These are phyloP conservation scores for Xanthostigma xanthostigma DNA, from an alignment of 2,888 invertebrate species.

Conservation along the genomic window DNA sequence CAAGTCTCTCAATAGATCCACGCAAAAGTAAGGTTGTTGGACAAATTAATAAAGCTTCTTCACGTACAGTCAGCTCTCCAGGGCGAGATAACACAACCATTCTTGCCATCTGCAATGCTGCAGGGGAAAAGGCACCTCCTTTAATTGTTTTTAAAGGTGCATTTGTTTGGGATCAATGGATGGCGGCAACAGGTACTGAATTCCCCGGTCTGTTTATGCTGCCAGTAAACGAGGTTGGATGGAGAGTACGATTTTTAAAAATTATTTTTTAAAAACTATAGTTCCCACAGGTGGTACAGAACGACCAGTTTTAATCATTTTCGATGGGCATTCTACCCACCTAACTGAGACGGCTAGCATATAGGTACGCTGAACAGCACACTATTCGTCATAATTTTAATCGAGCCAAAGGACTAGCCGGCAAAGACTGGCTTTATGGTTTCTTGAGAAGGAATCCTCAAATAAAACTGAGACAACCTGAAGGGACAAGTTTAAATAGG, in stretches of 20 bases:
- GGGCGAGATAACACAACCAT: slow-evolving; percentile 10
- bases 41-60: slow-evolving; percentile 7
- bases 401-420: slow-evolving; percentile 13
- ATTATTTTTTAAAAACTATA: slow-evolving; percentile 18
- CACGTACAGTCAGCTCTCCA: slow-evolving; percentile 6
- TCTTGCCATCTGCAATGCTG: slow-evolving; percentile 7
- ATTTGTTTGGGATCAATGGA: too few species aligned
- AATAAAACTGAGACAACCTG: slow-evolving; percentile 5
- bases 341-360: slow-evolving; percentile 14
- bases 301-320: slow-evolving; percentile 19
- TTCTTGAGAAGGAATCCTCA: slow-evolving; percentile 15
- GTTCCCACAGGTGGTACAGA: slow-evolving; percentile 17
- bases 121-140: slow-evolving; percentile 10
- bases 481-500: slow-evolving; percentile 3
- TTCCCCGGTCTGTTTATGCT: not conserved
- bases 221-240: slow-evolving; percentile 14
- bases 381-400: slow-evolving; percentile 17
- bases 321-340: slow-evolving; percentile 19
- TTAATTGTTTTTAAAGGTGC: slow-evolving; percentile 7
- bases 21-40: slow-evolving; percentile 14
- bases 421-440: slow-evolving; percentile 17
- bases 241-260: slow-evolving; percentile 19
- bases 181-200: too few species aligned
- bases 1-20: slow-evolving; percentile 15
- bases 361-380: slow-evolving; percentile 14